Evolutionary conservation across 2,113 vertebrate genomes (phyloP).

Genomic region (Climacteris rufus): DNA sequence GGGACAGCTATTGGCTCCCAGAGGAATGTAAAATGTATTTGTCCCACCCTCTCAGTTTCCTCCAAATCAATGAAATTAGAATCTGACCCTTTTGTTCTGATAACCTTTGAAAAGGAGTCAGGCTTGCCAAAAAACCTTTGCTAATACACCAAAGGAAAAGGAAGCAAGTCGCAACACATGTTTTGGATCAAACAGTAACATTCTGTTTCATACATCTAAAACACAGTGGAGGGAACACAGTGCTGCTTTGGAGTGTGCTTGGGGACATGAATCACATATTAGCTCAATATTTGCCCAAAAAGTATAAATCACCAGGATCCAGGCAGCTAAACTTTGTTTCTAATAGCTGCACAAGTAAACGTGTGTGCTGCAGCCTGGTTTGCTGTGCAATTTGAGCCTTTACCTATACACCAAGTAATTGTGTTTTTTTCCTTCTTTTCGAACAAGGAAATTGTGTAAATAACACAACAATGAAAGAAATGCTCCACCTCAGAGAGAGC

Average conservation of each 20-base stretch:
- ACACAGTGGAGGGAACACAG: constrained; percentile 11
- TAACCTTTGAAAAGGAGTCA: neutral
- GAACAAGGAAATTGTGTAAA: neutral
- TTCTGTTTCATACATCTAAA: constrained; percentile 26
- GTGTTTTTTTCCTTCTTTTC: neutral
- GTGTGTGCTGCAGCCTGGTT: neutral
- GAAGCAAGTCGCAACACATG: neutral
- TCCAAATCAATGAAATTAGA: neutral
- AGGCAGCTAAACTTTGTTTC: neutral
- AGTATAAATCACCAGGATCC: neutral
- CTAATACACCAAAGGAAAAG: neutral
- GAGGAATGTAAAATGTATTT: neutral
- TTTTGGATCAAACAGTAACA: constrained; percentile 45
- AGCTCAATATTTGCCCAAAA: constrained; percentile 48
- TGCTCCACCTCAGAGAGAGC: neutral
- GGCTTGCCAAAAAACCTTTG: neutral
- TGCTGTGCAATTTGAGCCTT: neutral
- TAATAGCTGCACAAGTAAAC: neutral
- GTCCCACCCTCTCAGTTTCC: neutral
- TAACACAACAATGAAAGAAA: neutral
- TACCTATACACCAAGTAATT: neutral
- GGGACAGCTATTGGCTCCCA: neutral
- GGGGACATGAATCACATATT: neutral
- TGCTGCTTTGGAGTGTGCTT: neutral
- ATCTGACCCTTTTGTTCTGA: neutral